These are phyloP conservation scores for Herminia tarsipennalis DNA, from an alignment of 2,888 invertebrate species.

Conservation along the genomic window DNA sequence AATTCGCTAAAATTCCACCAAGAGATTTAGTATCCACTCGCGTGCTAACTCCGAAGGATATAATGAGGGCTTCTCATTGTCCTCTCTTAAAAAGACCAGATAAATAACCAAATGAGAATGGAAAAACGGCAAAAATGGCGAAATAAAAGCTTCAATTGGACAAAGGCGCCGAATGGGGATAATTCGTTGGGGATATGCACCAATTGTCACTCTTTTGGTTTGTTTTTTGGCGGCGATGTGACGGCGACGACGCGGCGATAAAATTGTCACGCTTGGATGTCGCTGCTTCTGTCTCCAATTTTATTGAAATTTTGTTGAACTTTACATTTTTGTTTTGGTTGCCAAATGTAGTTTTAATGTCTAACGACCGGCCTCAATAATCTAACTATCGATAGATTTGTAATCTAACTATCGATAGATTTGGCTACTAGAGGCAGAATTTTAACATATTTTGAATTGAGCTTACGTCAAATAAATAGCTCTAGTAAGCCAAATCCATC, in stretches of 20 bases:
- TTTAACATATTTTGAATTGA: too few relatives aligned
- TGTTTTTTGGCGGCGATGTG: constrained; percentile 71
- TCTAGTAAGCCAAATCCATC: too few relatives aligned
- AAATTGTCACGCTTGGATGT: constrained; percentile 66
- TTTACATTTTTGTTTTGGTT: constrained; percentile 29
- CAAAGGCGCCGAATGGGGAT: constrained; percentile 84
- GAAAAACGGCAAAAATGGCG: constrained; percentile 83
- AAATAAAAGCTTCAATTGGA: constrained; percentile 83
- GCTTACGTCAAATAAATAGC: too few relatives aligned
- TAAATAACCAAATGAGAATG: constrained; percentile 85
- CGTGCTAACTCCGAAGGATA: constrained; percentile 77
- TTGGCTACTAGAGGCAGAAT: too few relatives aligned
- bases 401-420: too few relatives aligned
- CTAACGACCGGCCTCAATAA: too few relatives aligned
- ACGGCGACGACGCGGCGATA: constrained; percentile 59
- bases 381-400: too few relatives aligned
- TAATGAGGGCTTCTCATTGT: constrained; percentile 78
- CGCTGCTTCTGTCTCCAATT: constrained; percentile 31
- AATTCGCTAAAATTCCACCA: constrained; percentile 83
- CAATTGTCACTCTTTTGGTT: constrained; percentile 83
- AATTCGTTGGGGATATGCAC: constrained; percentile 84
- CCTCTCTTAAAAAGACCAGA: constrained; percentile 77
- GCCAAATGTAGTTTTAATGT: too few relatives aligned
- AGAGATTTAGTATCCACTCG: constrained; percentile 79
- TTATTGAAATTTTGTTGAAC: constrained; percentile 42